Evolutionary conservation across 2,888 invertebrate species (phyloP), one percentile per base, ranked within the genome.

Genomic region (Altica lythri): DNA sequence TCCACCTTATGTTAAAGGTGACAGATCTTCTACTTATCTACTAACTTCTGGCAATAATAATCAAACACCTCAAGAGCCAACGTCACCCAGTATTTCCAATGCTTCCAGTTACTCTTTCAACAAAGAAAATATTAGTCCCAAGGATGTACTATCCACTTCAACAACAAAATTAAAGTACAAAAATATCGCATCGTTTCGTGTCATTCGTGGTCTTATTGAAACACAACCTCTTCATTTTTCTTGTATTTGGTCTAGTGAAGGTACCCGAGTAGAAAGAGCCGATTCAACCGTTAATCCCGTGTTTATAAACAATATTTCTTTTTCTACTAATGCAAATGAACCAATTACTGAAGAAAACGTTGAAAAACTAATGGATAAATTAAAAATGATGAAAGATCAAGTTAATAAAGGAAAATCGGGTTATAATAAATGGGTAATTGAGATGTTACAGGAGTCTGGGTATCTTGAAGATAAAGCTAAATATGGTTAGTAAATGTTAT

Each of bases 161-260:
- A 72, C 74, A 8, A 67, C 67, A 5, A 75, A 73, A 61, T 61
- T 74, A 37, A 73, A 73, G 53, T 68, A 71, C 73, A 80, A 69
- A 75, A 79, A 75, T 74, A 75, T 73, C 70, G 79, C 64, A 70
- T 80, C 67, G 10, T 30, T 54, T 29, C 43, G 30, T 75, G 77
- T 72, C 3, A 61, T 69, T 4, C 60, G 64, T 55, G 72, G 76
- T 72, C 30, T 87, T 46, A 80, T 92, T 48, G 92, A 95, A 81
- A 92, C 93, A 1, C 92, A 93, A 74, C 93, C 95, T 1, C 80
- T 96, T 30, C 92, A 94, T 77, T 95, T 93, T 68, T 85, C 84
- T 9, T 93, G 93, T 72, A 86, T 91, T 68, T 84, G 89, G 43
- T 90, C 93, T 2, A 94, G 94, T 34, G 95, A 95, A 72, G 93